phyloP scores from a whole-genome alignment of 2,797 vertebrate species.

The Dallia pectoralis region DNA sequence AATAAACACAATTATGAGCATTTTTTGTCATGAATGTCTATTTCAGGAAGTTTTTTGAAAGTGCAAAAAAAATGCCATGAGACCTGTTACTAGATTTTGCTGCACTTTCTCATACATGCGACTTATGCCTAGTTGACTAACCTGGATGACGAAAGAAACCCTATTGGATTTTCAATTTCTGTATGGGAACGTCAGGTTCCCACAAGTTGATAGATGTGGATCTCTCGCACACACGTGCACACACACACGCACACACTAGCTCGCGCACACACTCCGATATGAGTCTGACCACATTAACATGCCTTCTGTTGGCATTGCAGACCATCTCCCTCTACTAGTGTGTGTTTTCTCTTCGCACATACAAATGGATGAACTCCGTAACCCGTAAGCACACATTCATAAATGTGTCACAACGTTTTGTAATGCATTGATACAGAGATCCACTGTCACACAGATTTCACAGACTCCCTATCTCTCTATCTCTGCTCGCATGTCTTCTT shows the following conservation, averaged over 20 bases:
- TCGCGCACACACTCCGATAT: background rate
- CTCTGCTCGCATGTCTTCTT: conserved; percentile 15
- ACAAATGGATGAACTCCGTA: background rate
- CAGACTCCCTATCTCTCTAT: conserved; percentile 26
- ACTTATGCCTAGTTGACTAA: too few species aligned
- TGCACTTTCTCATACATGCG: too few species aligned
- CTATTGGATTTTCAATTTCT: too few species aligned
- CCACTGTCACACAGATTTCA: background rate
- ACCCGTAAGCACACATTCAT: conserved; percentile 10
- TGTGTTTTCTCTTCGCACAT: background rate
- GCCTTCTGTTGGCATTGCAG: conserved; percentile 36
- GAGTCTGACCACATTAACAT: conserved; percentile 18
- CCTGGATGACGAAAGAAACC: too few species aligned
- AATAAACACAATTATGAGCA: conserved; percentile 12
- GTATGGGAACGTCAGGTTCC: conserved; percentile 22
- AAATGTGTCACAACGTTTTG: background rate
- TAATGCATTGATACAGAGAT: too few species aligned
- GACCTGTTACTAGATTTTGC: too few species aligned
- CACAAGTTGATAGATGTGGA: background rate
- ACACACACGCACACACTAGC: conserved; percentile 21
- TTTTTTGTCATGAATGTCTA: background rate
- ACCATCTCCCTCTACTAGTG: conserved; percentile 19
- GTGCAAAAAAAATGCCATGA: background rate
- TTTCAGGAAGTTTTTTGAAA: background rate
- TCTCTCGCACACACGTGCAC: conserved; percentile 17